Conservation (phyloP, 2,888 invertebrate species). For the Melieria omissa region DNA sequence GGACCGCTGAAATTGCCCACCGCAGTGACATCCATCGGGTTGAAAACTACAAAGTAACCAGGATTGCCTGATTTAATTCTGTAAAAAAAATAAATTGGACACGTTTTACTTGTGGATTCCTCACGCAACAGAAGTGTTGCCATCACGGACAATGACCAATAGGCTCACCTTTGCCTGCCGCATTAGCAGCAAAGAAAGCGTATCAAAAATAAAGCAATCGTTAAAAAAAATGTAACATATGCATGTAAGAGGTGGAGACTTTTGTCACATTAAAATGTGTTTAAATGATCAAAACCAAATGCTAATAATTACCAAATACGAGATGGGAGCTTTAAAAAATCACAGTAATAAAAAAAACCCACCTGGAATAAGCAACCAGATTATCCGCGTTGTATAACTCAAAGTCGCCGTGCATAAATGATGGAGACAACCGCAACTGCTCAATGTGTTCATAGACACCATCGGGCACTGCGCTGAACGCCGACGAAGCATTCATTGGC, state of each 20-base stretch:
- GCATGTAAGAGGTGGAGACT: too few species aligned
- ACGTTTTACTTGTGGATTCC: too few species aligned
- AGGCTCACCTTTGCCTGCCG: conserved; percentile 53
- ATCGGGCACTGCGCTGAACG: conserved; percentile 48
- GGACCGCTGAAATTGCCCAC: conserved; percentile 71
- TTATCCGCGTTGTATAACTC: conserved; percentile 65
- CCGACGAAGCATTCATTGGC: conserved; percentile 58
- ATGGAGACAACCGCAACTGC: conserved; percentile 69
- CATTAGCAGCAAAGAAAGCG: neutral
- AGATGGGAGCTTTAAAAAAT: neutral
- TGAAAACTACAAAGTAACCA: conserved; percentile 79
- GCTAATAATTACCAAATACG: neutral
- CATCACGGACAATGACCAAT: neutral
- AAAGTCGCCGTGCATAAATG: conserved; percentile 74
- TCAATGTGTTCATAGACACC: conserved; percentile 58
- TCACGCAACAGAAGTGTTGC: too few species aligned
- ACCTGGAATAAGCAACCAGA: conserved; percentile 79
- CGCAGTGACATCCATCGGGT: conserved; percentile 70
- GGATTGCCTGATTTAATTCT: conserved; percentile 81
- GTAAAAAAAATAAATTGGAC: neutral
- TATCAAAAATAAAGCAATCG: conserved; percentile 3
- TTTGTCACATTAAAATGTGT: too few species aligned
- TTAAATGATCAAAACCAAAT: too few species aligned
- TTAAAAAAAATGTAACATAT: neutral
- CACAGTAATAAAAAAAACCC: conserved; percentile 48